Percentiles rank a stretch among this genome's conserved stretches.
These are phyloP conservation scores for Zaprionus inermis DNA, from an alignment of 1,140 invertebrate species.

Conservation along the genomic window DNA sequence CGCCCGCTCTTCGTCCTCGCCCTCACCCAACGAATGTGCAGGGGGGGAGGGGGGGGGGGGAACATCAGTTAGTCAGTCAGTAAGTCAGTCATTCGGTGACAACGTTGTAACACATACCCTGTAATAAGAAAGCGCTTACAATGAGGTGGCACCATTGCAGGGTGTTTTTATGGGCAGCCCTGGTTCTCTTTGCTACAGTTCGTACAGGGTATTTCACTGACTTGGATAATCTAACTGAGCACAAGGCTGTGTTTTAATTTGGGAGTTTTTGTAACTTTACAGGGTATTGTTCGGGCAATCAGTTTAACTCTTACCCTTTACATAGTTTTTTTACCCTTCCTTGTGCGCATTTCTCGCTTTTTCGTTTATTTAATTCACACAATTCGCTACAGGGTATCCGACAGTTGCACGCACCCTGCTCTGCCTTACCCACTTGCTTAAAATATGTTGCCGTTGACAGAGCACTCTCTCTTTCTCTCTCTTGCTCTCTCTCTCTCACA, in stretches of 20 bases:
- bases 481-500: no score
- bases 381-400: background rate
- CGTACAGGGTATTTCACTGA: slow-evolving; percentile 6
- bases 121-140: background rate
- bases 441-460: slow-evolving; percentile 39
- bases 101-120: slow-evolving; percentile 12
- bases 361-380: background rate
- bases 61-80: slow-evolving; percentile 31
- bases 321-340: no score
- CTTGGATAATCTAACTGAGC: background rate
- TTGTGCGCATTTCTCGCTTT: background rate
- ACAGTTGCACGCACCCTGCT: background rate
- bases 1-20: background rate
- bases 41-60: background rate
- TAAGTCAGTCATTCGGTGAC: slow-evolving; percentile 36
- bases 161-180: background rate
- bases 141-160: background rate
- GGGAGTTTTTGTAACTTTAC: background rate
- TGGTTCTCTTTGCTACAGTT: background rate
- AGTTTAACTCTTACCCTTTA: no score
- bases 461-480: slow-evolving; percentile 4
- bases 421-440: background rate
- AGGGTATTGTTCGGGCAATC: background rate
- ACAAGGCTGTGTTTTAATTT: background rate
- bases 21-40: no score